phyloP scores from a whole-genome alignment of 2,113 vertebrate genomes.

The Pagrus major region DNA sequence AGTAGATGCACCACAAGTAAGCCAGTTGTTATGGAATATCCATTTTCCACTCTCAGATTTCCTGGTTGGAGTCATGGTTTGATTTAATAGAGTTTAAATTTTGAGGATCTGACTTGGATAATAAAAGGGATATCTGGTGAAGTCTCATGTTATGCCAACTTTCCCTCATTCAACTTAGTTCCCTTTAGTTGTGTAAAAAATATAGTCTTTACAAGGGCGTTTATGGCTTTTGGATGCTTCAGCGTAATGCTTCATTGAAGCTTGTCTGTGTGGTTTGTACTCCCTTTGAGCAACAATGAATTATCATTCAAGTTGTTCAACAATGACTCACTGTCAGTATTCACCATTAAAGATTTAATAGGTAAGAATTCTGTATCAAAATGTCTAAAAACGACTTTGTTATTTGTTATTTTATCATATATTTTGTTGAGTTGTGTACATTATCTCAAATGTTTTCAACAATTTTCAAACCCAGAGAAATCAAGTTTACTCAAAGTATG shows the following conservation, averaged over 20 bases:
- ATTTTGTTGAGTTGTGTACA: no score
- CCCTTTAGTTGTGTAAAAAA: not conserved
- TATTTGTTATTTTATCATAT: no score
- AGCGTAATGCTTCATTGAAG: not conserved
- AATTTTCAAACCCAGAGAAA: no score
- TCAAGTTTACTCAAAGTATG: no score
- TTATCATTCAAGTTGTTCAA: not conserved
- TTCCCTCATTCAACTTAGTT: not conserved
- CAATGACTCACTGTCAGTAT: not conserved
- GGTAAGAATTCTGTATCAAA: no score
- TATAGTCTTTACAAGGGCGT: not conserved
- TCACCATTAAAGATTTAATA: not conserved
- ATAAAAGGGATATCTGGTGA: conserved; percentile 27
- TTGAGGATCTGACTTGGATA: conserved; percentile 1
- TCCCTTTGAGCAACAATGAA: not conserved
- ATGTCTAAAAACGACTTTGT: no score
- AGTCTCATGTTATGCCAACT: not conserved
- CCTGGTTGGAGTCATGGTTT: not conserved
- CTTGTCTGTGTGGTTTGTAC: not conserved
- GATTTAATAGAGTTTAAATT: conserved; percentile 21
- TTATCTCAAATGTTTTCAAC: no score
- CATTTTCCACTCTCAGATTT: conserved; percentile 50
- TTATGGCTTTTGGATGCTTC: not conserved
- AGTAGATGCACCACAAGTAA: not conserved
- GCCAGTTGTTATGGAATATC: conserved; percentile 8